Evolutionary conservation across 2,797 vertebrate genomes (phyloP), one percentile per base, ranked within the genome.

Genomic region (Trachops cirrhosus): DNA sequence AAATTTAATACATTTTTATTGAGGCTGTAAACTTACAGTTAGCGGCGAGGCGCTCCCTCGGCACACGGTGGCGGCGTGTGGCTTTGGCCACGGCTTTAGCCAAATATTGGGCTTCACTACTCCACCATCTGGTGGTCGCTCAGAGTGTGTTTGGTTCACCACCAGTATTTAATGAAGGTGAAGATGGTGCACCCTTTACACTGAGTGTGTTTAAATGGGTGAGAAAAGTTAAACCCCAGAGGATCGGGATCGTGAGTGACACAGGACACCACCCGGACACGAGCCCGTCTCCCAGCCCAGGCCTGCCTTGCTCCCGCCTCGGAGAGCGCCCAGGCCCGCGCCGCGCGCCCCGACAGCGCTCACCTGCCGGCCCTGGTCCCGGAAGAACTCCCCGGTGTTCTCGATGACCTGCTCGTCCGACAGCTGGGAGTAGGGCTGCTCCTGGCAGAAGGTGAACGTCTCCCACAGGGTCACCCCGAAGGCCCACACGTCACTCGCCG

Each of bases 371-470:
- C 99, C 99, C 97, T 99, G 99, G 98, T 99, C 99, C 97, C 99
- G 98, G 98, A 99, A 99, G 98, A 99, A 99, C 98, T 99, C 99
- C 52, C 99, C 99, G 0, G 99, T 99, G 98, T 99, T 99, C 97
- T 99, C 99, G 16, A 99, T 99, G 97, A 99, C 99, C 98, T 99
- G 99, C 97, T 99, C 99, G 0, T 99, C 99, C 0, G 99, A 99
- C 92, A 99, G 98, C 98, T 99, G 99, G 26, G 99, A 99, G 97
- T 99, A 99, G 0, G 99, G 99, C 94, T 99, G 99, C 98, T 99
- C 99, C 95, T 99, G 99, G 98, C 99, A 99, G 97, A 99, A 99
- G 2, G 99, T 99, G 91, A 99, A 98, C 22, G 99, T 99, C 98
- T 99, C 99, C 99, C 99, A 99, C 92, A 99, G 98, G 0, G 99